These are phyloP conservation scores for Alectura lathami DNA, from an alignment of 2,113 vertebrate species.

Conservation along the genomic window DNA sequence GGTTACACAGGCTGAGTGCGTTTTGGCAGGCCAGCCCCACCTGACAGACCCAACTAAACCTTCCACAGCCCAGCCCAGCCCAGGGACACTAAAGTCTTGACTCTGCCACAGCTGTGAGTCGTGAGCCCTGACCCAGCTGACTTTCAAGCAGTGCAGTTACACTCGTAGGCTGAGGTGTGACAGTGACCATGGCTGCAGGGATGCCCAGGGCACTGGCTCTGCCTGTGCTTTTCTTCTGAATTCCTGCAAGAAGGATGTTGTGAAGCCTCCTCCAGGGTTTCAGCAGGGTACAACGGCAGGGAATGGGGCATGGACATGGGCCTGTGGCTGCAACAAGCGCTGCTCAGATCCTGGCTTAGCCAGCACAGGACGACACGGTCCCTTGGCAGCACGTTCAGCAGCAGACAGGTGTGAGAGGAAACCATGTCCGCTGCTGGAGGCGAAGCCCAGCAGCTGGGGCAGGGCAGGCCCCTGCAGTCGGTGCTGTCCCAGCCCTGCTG, in stretches of 20 bases:
- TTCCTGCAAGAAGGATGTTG: not conserved
- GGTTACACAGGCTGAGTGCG: not conserved
- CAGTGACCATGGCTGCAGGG: not conserved
- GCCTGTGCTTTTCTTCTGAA: not conserved
- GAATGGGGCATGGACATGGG: not conserved
- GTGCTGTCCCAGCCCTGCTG: not conserved
- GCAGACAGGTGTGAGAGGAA: not conserved
- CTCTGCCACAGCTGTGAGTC: not conserved
- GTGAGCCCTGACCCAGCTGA: too few species aligned
- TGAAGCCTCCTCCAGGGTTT: not conserved
- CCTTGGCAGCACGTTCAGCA: not conserved
- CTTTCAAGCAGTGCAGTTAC: too few species aligned
- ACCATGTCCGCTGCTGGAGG: not conserved
- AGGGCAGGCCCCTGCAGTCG: not conserved
- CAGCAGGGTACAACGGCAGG: not conserved
- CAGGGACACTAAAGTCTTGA: not conserved
- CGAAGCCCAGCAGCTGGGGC: too few species aligned
- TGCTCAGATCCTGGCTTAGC: not conserved
- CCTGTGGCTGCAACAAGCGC: not conserved
- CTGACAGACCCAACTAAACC: not conserved
- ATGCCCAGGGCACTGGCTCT: not conserved
- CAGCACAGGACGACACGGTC: too few species aligned
- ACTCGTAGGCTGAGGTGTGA: not conserved
- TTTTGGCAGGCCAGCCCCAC: not conserved
- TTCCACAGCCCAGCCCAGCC: not conserved